Evolutionary conservation across 1,140 invertebrate genomes (phyloP).

Genomic region (Ceratina calcarata): DNA sequence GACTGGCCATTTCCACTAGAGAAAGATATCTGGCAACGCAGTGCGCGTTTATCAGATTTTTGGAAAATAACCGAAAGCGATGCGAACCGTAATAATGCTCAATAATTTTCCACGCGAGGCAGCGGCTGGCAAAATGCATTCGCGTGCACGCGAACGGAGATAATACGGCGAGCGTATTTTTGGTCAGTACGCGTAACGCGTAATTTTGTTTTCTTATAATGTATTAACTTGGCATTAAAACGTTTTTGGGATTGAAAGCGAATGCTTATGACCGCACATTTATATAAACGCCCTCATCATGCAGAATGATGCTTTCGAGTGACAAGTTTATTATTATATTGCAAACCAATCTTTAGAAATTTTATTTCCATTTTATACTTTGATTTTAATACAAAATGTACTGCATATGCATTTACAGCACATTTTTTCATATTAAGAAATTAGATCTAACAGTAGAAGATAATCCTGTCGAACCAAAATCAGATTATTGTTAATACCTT

Average conservation of each 20-base stretch:
- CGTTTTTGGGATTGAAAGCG: constrained; percentile 21
- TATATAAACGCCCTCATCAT: neutral
- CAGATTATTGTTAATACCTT: too few relatives aligned
- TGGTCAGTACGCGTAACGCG: neutral
- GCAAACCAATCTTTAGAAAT: neutral
- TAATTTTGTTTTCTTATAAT: constrained; percentile 27
- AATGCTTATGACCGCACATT: constrained; percentile 1
- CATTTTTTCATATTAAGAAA: too few relatives aligned
- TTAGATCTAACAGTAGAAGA: too few relatives aligned
- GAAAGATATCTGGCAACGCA: neutral
- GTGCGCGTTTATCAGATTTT: neutral
- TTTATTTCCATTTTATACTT: too few relatives aligned
- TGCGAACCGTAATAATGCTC: constrained; percentile 42
- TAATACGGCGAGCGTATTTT: constrained; percentile 33
- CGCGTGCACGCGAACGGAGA: neutral
- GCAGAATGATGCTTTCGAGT: neutral
- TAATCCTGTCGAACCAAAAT: too few relatives aligned
- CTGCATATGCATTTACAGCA: too few relatives aligned
- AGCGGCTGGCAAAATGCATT: constrained; percentile 37
- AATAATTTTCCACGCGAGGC: constrained; percentile 32
- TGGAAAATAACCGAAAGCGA: constrained; percentile 35
- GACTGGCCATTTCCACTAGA: too few relatives aligned
- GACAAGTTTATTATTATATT: neutral
- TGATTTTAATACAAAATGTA: too few relatives aligned
- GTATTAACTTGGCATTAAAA: neutral